Evolutionary conservation across 2,113 vertebrate genomes (phyloP), one percentile per base, ranked within the genome.

Genomic region (Pteropus alecto): DNA sequence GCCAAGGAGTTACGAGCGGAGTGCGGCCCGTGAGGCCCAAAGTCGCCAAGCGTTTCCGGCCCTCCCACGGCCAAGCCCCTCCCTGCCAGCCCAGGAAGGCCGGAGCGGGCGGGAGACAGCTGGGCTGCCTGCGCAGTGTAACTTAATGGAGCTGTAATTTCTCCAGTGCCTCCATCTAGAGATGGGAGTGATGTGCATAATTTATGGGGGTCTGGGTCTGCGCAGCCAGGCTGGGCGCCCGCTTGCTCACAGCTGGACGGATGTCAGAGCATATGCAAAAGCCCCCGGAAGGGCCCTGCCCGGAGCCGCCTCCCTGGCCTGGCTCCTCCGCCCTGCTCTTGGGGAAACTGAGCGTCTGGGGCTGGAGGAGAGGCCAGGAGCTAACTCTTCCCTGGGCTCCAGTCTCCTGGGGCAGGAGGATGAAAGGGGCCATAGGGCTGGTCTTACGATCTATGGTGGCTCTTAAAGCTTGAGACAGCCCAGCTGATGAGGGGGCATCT

Each of bases 101-200:
- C 92, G 84, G 84, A 33, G 85, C 60, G 9, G 26, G 54, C 74
- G 67, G 38, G 78, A 97, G 95, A 95, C 97, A 86, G 89, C 96
- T 78, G 96, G 97, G 97, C 98, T 24, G 98, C 98, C 97, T 98
- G 96, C 91, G 77, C 89, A 90, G 90, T 94, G 97, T 96, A 97
- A 97, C 98, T 96, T 98, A 96, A 98, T 96, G 90, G 56, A 92
- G 96, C 85, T 98, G 96, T 91, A 97, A 97, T 94, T 96, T 96
- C 95, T 96, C 95, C 91, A 82, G 95, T 0, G 7, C 61, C 97
- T 97, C 98, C 97, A 48, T 97, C 97, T 97, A 98, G 98, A 98
- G 98, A 98, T 98, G 98, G 98, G 97, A 98, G 88, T 11, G 81
- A 26, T 38, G 97, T 99, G 93, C 98, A 98, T 99, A 98, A 99